These are phyloP conservation scores for Polydrusus cervinus DNA, from an alignment of 2,888 invertebrate genomes.

Conservation along the genomic window DNA sequence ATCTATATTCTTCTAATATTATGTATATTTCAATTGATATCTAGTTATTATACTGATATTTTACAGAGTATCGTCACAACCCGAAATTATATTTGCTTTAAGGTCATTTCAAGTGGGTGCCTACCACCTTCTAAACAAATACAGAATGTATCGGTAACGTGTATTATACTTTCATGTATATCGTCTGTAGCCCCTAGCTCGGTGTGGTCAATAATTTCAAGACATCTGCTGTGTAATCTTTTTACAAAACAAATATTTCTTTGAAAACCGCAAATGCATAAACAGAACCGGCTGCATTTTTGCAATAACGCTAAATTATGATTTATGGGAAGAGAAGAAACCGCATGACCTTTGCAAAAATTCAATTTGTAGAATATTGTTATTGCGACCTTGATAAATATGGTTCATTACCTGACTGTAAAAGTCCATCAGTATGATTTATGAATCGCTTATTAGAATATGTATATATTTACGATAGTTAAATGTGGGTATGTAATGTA, in stretches of 20 bases:
- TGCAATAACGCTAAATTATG: constrained; percentile 10
- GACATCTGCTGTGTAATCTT: constrained; percentile 31
- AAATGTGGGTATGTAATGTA: too few relatives aligned
- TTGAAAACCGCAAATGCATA: constrained; percentile 33
- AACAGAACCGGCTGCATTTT: constrained; percentile 10
- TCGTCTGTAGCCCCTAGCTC: constrained; percentile 7
- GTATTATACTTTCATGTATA: constrained; percentile 7
- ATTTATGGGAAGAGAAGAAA: constrained; percentile 3
- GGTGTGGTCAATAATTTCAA: constrained; percentile 29
- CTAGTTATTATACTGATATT: too few relatives aligned
- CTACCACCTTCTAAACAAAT: not conserved
- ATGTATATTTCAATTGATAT: too few relatives aligned
- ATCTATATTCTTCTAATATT: too few relatives aligned
- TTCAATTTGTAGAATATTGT: not conserved
- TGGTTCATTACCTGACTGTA: not conserved
- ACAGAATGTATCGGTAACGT: constrained; percentile 7
- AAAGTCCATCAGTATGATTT: not conserved
- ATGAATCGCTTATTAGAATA: not conserved
- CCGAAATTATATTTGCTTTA: constrained; percentile 4
- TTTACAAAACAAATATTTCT: constrained; percentile 30
- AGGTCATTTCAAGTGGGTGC: constrained; percentile 8
- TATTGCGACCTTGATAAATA: constrained; percentile 3
- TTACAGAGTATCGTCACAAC: too few relatives aligned
- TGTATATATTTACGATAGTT: too few relatives aligned
- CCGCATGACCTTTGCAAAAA: not conserved